Evolutionary conservation across 1,140 invertebrate species (phyloP).

Genomic region (Cotesia glomerata): DNA sequence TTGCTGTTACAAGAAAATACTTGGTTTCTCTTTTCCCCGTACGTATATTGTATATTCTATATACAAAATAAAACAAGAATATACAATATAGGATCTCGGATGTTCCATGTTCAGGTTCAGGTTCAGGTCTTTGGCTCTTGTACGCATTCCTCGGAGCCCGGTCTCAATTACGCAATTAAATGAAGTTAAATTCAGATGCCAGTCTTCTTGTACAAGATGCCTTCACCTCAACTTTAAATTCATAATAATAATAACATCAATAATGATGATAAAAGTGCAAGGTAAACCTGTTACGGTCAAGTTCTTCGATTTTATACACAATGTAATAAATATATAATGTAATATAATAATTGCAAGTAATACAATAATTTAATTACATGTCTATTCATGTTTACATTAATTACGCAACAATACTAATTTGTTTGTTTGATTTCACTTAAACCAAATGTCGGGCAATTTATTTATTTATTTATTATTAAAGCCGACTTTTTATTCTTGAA

Average conservation of each 20-base stretch:
- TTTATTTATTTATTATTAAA: too few relatives aligned
- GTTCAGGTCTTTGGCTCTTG: neutral
- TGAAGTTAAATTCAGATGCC: neutral
- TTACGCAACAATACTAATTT: too few relatives aligned
- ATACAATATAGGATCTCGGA: neutral
- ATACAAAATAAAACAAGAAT: neutral
- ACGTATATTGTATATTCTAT: neutral
- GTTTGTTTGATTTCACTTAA: too few relatives aligned
- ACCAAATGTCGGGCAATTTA: too few relatives aligned
- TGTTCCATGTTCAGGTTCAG: neutral
- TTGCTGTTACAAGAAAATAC: neutral
- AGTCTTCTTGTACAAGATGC: neutral
- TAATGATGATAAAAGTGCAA: neutral
- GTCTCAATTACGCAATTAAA: slow-evolving; percentile 22
- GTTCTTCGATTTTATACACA: too few relatives aligned
- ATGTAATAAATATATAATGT: too few relatives aligned
- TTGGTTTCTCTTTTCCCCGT: neutral
- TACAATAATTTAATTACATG: too few relatives aligned
- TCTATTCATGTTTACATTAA: too few relatives aligned
- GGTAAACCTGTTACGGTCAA: slow-evolving; percentile 10
- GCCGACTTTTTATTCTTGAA: too few relatives aligned
- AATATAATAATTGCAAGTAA: too few relatives aligned
- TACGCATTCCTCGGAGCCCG: neutral
- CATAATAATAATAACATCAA: neutral
- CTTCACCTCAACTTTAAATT: neutral